A percentile compares a stretch with the other conserved stretches of the same genome.
These are phyloP conservation scores for Zelostemma sp. DNA, from an alignment of 1,140 invertebrate species.

Conservation along the genomic window DNA sequence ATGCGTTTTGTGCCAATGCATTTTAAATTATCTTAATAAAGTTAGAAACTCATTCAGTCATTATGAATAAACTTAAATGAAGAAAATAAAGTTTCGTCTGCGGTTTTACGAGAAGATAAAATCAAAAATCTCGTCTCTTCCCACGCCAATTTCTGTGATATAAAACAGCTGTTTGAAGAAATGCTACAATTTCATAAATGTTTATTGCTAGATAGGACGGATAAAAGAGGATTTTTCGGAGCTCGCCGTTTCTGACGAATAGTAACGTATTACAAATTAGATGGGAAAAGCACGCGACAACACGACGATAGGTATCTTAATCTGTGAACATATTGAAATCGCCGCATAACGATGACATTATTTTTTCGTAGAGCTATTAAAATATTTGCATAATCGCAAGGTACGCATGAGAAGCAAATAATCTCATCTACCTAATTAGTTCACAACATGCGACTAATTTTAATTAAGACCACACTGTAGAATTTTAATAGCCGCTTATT, in stretches of 20 bases:
- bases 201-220: too few species aligned
- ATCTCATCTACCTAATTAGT: conserved; percentile 39
- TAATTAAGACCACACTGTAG: conserved; percentile 26
- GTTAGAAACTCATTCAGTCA: conserved; percentile 23
- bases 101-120: too few species aligned
- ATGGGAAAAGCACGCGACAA: conserved; percentile 13
- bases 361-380: conserved; percentile 19
- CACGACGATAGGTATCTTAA: conserved; percentile 12
- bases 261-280: too few species aligned
- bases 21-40: conserved; percentile 49
- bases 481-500: conserved; percentile 12
- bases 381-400: conserved; percentile 16
- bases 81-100: too few species aligned
- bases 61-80: too few species aligned
- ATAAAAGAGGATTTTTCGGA: too few species aligned
- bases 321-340: conserved; percentile 17
- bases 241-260: too few species aligned
- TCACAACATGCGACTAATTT: conserved; percentile 41
- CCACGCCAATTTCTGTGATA: too few species aligned
- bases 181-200: too few species aligned
- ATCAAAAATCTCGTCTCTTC: too few species aligned
- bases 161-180: too few species aligned
- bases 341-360: conserved; percentile 7
- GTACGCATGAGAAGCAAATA: conserved; percentile 22
- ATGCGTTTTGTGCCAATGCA: conserved; percentile 48